Percentiles rank a stretch among this genome's conserved stretches.
Evolutionary conservation across 2,797 vertebrate genomes (phyloP).

Genomic region (Hyperoplus immaculatus): DNA sequence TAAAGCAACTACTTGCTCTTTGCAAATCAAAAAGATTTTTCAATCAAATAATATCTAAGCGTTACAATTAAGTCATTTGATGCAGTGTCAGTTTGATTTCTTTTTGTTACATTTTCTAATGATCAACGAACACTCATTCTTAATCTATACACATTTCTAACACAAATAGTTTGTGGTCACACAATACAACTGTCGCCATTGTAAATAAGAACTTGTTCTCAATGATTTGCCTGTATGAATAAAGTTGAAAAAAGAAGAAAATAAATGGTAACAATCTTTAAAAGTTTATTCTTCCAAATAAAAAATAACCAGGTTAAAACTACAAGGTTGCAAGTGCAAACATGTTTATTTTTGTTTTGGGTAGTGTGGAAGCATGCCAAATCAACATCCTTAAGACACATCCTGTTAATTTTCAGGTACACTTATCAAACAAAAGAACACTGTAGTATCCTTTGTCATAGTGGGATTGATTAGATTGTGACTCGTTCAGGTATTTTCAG

Average conservation of each 20-base stretch:
- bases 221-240: no score
- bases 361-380: constrained; percentile 27
- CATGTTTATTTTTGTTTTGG: constrained; percentile 14
- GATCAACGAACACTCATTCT: not conserved
- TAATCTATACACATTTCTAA: not conserved
- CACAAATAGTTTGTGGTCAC: not conserved
- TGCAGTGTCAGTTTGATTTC: not conserved
- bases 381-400: constrained; percentile 75
- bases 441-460: constrained; percentile 7
- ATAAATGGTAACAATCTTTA: not conserved
- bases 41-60: constrained; percentile 4
- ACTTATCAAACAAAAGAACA: constrained; percentile 21
- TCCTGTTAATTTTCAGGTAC: constrained; percentile 73
- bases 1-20: constrained; percentile 17
- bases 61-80: constrained; percentile 3
- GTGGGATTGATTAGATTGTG: not conserved
- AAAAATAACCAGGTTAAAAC: not conserved
- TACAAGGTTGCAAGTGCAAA: not conserved
- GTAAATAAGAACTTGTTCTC: no score
- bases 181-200: no score
- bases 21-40: constrained; percentile 3
- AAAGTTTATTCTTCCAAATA: not conserved
- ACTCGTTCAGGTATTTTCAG: constrained; percentile 3
- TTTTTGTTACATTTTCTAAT: not conserved
- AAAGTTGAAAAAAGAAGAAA: not conserved